Conservation (phyloP, 2,797 vertebrate genomes). For the Coregonus sp. region DNA sequence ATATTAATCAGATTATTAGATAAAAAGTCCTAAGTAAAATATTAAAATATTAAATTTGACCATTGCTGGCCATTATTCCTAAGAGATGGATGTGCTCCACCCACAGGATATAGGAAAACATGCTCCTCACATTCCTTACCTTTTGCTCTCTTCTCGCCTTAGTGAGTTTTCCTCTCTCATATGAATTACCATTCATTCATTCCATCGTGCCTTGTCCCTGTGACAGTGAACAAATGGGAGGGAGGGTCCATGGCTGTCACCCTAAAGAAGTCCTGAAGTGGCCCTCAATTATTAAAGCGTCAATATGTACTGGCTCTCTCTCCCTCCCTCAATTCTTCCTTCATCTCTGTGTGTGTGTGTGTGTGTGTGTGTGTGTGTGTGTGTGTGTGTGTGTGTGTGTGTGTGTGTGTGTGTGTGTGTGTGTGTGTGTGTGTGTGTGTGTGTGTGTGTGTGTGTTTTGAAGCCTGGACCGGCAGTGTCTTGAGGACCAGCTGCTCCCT, state of each 20-base stretch:
- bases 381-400: too few species aligned
- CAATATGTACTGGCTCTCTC: constrained; percentile 61
- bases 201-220: constrained; percentile 16
- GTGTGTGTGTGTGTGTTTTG: too few species aligned
- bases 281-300: constrained; percentile 76
- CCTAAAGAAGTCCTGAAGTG: constrained; percentile 59
- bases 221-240: constrained; percentile 28
- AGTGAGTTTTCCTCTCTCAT: not conserved
- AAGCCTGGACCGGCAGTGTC: not conserved
- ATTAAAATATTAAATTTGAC: not conserved
- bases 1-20: not conserved
- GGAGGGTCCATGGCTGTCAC: constrained; percentile 58
- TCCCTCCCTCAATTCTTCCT: constrained; percentile 50
- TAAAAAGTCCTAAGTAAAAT: not conserved
- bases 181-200: constrained; percentile 4
- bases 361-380: too few species aligned
- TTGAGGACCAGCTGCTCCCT: constrained; percentile 13
- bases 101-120: not conserved
- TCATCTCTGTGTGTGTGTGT: not conserved
- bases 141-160: not conserved
- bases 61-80: constrained; percentile 5
- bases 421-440: too few species aligned
- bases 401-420: too few species aligned
- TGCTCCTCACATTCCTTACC: not conserved
- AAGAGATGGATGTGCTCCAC: not conserved